Conservation (phyloP, 2,888 invertebrate species). For the Drosophila quinaria region DNA sequence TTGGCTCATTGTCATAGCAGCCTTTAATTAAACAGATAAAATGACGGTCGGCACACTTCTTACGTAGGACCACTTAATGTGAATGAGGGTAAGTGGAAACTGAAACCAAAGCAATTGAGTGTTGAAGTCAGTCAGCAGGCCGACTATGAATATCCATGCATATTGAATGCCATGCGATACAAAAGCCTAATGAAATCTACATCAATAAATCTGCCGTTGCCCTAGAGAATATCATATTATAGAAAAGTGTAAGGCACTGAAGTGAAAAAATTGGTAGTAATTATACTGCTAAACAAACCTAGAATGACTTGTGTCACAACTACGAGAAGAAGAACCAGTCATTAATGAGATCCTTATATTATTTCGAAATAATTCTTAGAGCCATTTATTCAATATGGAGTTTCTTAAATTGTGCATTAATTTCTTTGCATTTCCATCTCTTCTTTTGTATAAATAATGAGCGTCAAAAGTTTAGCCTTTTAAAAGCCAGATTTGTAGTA, state of each 20-base stretch:
- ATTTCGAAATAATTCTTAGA: no score
- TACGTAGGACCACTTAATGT: constrained; percentile 5
- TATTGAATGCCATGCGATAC: constrained; percentile 19
- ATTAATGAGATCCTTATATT: no score
- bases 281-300: no score
- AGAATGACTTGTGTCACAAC: no score
- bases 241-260: background rate
- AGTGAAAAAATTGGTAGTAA: no score
- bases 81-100: constrained; percentile 7
- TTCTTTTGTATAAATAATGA: no score
- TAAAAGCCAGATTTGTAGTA: no score
- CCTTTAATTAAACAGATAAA: constrained; percentile 66
- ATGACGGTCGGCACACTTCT: constrained; percentile 20
- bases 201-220: background rate
- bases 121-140: background rate
- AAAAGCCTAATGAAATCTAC: constrained; percentile 11
- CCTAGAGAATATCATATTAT: background rate
- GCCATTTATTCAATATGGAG: no score
- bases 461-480: no score
- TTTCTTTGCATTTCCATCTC: no score
- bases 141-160: constrained; percentile 8
- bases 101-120: background rate
- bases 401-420: no score
- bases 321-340: no score
- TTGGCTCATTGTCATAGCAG: constrained; percentile 43